Conservation (phyloP, 1,140 invertebrate species). For the Ceratosolen solmsi region DNA sequence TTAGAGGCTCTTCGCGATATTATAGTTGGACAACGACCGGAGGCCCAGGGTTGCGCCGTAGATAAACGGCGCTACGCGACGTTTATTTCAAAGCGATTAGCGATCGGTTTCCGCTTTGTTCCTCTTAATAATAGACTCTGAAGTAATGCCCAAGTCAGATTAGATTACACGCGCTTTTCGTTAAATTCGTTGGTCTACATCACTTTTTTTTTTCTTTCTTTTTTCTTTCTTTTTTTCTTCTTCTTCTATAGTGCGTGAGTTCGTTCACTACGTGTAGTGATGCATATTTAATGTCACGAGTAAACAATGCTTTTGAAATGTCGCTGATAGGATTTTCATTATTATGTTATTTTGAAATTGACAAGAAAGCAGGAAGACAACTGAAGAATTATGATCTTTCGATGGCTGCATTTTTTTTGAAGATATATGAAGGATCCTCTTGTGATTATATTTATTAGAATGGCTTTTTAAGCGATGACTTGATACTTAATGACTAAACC, state of each 20-base stretch:
- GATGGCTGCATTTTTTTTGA: not conserved
- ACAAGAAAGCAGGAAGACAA: not conserved
- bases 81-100: conserved; percentile 38
- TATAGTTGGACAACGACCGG: conserved; percentile 19
- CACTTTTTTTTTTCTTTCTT: not conserved
- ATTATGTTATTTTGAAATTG: not conserved
- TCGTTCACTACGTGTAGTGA: not conserved
- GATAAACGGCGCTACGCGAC: conserved; percentile 22
- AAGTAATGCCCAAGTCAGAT: conserved; percentile 7
- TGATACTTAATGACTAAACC: too few species aligned
- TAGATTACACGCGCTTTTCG: conserved; percentile 40
- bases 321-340: not conserved
- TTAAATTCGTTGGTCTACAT: not conserved
- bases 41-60: conserved; percentile 26
- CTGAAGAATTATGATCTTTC: not conserved
- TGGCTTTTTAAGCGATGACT: not conserved
- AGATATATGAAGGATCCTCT: too few species aligned
- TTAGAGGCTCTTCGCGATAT: conserved; percentile 41
- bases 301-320: not conserved
- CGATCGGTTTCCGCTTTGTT: conserved; percentile 37
- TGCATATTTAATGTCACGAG: not conserved
- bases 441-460: not conserved
- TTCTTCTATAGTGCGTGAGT: not conserved
- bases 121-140: conserved; percentile 18
- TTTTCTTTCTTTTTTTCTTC: too few species aligned